phyloP scores from a whole-genome alignment of 92 coral and sea anemone genomes.

The Palythoa grandis region DNA sequence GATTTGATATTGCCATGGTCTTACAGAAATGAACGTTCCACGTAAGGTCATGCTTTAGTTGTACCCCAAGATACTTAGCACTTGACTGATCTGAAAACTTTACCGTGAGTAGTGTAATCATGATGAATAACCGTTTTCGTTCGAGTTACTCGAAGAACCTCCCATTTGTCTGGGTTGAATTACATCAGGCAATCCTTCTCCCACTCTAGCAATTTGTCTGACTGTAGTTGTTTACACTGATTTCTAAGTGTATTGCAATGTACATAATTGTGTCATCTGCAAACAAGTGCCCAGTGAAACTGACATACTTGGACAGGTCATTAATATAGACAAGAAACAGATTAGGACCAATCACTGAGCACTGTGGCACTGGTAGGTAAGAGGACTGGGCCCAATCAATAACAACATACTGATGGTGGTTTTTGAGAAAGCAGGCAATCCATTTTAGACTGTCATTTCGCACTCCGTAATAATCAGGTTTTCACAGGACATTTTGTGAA shows the following conservation, averaged over 20 bases:
- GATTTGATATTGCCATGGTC: too few relatives aligned
- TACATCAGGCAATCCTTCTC: background rate
- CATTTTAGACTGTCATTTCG: background rate
- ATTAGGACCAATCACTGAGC: background rate
- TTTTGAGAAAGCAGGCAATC: background rate
- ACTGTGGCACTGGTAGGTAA: background rate
- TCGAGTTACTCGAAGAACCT: background rate
- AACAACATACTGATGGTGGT: background rate
- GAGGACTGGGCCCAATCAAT: background rate
- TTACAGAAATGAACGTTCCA: background rate
- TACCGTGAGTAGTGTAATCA: background rate
- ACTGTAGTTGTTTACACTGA: background rate
- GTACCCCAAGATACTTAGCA: background rate
- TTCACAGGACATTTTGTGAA: background rate
- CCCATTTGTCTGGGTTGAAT: conserved; percentile 7
- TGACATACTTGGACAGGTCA: conserved; percentile 1
- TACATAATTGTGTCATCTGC: conserved; percentile 3
- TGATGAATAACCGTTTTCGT: conserved; percentile 1
- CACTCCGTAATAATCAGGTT: background rate
- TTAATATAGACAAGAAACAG: conserved; percentile 6
- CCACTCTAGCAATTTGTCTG: background rate
- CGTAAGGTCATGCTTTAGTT: background rate
- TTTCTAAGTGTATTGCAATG: background rate
- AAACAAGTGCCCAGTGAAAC: conserved; percentile 5
- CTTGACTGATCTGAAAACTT: background rate